Base-by-base conservation (phyloP, 2,888 invertebrate species). In the Microplitis deprimator region DNA sequence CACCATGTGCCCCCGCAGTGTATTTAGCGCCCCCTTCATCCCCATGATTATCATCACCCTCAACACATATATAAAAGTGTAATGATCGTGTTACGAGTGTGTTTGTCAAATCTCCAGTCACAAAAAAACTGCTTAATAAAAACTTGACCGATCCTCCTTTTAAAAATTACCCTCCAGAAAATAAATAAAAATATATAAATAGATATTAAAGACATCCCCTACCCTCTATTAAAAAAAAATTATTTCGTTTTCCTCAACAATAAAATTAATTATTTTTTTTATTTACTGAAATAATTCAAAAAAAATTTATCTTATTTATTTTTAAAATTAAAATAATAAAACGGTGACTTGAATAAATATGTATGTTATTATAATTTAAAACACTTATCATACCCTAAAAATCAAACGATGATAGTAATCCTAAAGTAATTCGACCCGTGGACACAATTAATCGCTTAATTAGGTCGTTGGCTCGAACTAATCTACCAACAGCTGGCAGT, bases 1-100 rank as follows among this genome's bases (percentile, higher is more conserved):
- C 65, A 68, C 65, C 67, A 76, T 76, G 72, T 76, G 76, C 76
- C 76, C 72, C 68, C 72, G 67, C 76, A 71, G 71, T 61, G 71
- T 16, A 38, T 61, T 50, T 61, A 71, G 71, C 61, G 10, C 73
- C 73, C 73, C 68, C 67, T 59, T 67, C 8, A 60, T 59, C 13
- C n/a, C 20, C 16, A 68, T 16, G 8, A 50, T 50, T 50, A 50
- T 50, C 50, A 29, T 50, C 50, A 50, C 50, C 41, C 61, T 17
- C 3, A 20, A 20, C 20, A 62, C 20, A 62, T 8, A 40, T 62
- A 62, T 39, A 16, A 17, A 39, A 17, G 73, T 65, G 62, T 73
- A 78, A 73, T 72, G 76, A 68, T 60, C 67, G 65, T 86, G 81
- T 88, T 88, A 87, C 88, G 78, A 68, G 79, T 79, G 82, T 79